These are phyloP conservation scores for Druon quercuslanigerum DNA, from an alignment of 1,140 invertebrate species.

Conservation along the genomic window DNA sequence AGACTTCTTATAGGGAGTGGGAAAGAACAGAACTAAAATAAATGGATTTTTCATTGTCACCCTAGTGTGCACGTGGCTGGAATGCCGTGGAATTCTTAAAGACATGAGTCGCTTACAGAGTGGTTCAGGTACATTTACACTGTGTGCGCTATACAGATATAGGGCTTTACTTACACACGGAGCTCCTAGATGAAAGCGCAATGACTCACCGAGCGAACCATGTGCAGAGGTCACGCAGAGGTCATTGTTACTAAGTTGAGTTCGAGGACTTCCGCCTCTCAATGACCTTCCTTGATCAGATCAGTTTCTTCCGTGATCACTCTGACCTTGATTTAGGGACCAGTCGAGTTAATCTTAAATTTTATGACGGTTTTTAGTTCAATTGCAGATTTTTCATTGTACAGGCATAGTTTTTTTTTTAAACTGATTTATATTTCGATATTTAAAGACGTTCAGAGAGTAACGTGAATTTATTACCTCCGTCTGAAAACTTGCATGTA, in stretches of 20 bases:
- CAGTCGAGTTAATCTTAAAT: too few relatives aligned
- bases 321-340: background rate
- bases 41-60: too few relatives aligned
- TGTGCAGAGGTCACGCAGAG: slow-evolving; percentile 45
- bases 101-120: slow-evolving; percentile 57
- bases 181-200: slow-evolving; percentile 57
- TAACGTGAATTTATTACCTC: background rate
- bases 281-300: background rate
- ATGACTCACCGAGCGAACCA: slow-evolving; percentile 54
- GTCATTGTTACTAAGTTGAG: slow-evolving; percentile 44
- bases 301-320: background rate
- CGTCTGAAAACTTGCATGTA: background rate
- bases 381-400: too few relatives aligned
- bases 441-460: too few relatives aligned
- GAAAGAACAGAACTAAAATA: too few relatives aligned
- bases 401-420: too few relatives aligned
- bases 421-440: too few relatives aligned
- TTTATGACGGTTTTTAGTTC: too few relatives aligned
- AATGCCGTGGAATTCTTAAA: slow-evolving; percentile 52
- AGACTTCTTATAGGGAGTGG: too few relatives aligned
- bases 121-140: slow-evolving; percentile 49
- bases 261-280: slow-evolving; percentile 13
- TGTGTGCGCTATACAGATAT: background rate
- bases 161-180: slow-evolving; percentile 45
- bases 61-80: slow-evolving; percentile 56